Base-by-base conservation (phyloP, 1,140 invertebrate genomes). In the Nilaparvata lugens region DNA sequence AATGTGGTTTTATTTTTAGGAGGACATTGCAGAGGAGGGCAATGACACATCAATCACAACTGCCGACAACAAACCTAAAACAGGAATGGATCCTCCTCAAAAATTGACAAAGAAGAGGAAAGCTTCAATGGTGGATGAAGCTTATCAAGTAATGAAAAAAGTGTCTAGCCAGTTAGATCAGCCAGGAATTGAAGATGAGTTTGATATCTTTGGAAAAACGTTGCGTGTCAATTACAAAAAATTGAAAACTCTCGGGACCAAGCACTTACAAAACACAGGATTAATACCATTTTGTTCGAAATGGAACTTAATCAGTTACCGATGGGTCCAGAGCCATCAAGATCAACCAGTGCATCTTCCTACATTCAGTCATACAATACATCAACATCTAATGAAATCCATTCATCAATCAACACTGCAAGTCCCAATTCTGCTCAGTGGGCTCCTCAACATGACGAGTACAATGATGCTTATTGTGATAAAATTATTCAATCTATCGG, bases 291-390 rank as follows among this genome's bases (percentile, higher is more conserved):
- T 53, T 53, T 53, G 28, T 28, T 28, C 28, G 28, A 28, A 28
- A 28, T 28, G 28, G 28, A 28, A 28, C 28, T 28, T 28, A 28
- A 28, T 28, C 28, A 28, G 28, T 28, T 28, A 28, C 3, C 28
- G 9, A 28, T 28, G 28, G 28, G 28, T 28, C 28, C 28, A 28
- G 28, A 28, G 28, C 28, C 28, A 28, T 28, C 28, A 28, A 28
- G 28, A 56, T 56, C 54, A 56, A 56, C 54, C 54, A 56, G 23
- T 56, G 54, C 54, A 56, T 56, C 54, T 56, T 56, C 54, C 54
- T 56, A 56, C 54, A 56, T 56, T 56, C 54, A 56, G 54, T 56
- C 54, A 56, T 56, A 56, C 54, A 35, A 56, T 56, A 23, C 54
- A 56, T 56, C 28, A 56, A 56, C 54, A 35, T 56, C n/a, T 48